Base-by-base conservation (phyloP, 2,797 vertebrate species). In the Acomys russatus region DNA sequence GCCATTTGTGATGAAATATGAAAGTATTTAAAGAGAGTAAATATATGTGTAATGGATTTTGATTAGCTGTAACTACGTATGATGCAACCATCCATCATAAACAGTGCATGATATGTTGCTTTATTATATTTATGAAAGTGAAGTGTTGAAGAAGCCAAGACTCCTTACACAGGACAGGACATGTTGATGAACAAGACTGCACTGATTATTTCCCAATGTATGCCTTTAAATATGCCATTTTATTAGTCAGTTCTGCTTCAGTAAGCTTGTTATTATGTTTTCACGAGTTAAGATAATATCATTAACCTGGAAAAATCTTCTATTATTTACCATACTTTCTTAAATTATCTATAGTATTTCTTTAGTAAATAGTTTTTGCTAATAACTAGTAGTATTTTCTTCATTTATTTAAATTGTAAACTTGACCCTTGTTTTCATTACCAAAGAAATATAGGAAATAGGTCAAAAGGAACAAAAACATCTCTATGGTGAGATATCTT, bases 11-110 rank as follows among this genome's bases (percentile, higher is more conserved):
- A 96, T 97, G 90, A 98, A 95, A 97, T 96, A 94, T 90, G 84
- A 92, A 96, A 96, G 74, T 95, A 83, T 96, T 97, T 97, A 96
- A 94, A 95, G 77, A 96, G 82, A 97, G 64, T 93, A 97, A 97
- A 96, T 96, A 96, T 59, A 96, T 95, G 84, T 94, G 84, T 87
- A 97, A 97, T 96, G 94, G 92, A 51, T 97, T 97, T 94, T 97
- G 87, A 97, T 96, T 97, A 96, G 92, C 96, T 94, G 56, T 97
- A 97, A 95, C 86, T 91, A 71, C 59, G 76, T 92, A 82, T 73
- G 66, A 95, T 89, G 78, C 77, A 89, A 94, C 44, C 56, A 94
- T 94, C 33, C n/a, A 63, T 97, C 96, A 90, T 82, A 64, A 97
- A 94, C 11, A 93, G 59, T 56, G 22, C 33, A 91, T 54, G 93